A percentile compares a stretch with the other conserved stretches of the same genome.
Evolutionary conservation across 2,888 invertebrate genomes (phyloP).

Genomic region (Carabus problematicus): DNA sequence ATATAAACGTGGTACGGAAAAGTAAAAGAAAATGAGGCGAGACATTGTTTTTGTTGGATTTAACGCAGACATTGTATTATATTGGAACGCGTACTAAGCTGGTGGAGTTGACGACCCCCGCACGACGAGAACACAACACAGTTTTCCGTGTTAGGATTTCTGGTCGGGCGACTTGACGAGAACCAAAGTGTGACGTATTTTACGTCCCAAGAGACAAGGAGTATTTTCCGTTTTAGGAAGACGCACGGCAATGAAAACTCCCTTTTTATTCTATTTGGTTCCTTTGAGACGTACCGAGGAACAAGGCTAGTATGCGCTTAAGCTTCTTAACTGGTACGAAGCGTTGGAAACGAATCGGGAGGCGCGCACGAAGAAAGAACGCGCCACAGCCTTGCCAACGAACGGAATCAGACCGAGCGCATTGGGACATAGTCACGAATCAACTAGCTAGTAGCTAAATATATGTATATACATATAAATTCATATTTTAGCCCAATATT

Average conservation of each 20-base stretch:
- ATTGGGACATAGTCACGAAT: no score
- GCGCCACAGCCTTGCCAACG: no score
- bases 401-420: no score
- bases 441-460: no score
- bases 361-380: conserved; percentile 36
- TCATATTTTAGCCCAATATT: no score
- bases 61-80: no score
- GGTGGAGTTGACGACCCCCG: conserved; percentile 7
- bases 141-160: conserved; percentile 21
- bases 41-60: no score
- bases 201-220: conserved; percentile 45
- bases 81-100: no score
- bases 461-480: no score
- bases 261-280: conserved; percentile 53
- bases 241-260: conserved; percentile 52
- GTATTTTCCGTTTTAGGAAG: conserved; percentile 48
- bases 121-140: background rate
- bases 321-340: conserved; percentile 49
- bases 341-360: conserved; percentile 46
- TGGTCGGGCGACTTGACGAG: conserved; percentile 36
- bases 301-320: conserved; percentile 42
- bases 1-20: no score
- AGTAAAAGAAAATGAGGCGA: no score
- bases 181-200: conserved; percentile 45
- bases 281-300: conserved; percentile 47